A percentile compares a stretch with the other conserved stretches of the same genome.
These are phyloP conservation scores for Manacus vitellinus DNA, from an alignment of 2,113 vertebrate genomes.

Conservation along the genomic window DNA sequence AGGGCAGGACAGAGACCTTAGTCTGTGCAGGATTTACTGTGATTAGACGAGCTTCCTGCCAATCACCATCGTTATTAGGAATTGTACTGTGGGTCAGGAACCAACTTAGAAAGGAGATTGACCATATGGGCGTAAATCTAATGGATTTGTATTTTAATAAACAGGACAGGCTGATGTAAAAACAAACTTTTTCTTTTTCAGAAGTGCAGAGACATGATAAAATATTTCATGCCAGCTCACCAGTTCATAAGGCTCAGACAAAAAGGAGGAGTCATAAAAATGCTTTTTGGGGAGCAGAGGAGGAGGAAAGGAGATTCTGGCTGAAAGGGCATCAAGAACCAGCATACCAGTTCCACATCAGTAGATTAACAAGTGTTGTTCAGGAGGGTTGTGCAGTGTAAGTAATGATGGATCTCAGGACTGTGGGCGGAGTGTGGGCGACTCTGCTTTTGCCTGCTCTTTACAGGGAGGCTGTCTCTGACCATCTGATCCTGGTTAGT, in stretches of 20 bases:
- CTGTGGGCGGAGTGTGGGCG: fast-evolving
- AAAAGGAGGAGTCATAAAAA: neutral
- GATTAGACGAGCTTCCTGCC: slow-evolving; percentile 52
- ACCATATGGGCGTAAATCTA: slow-evolving; percentile 52
- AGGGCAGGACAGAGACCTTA: slow-evolving; percentile 12
- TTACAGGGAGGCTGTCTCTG: neutral
- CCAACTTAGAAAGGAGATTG: slow-evolving; percentile 63
- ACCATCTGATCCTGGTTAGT: neutral
- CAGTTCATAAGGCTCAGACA: neutral
- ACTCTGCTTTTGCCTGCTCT: neutral
- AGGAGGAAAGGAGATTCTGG: neutral
- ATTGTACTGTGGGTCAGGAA: slow-evolving; percentile 46
- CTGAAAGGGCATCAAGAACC: neutral
- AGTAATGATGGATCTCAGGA: neutral
- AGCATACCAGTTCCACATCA: neutral
- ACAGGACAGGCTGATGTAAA: slow-evolving; percentile 54
- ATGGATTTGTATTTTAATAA: slow-evolving; percentile 69
- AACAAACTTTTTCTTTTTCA: neutral
- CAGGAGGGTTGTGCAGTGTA: neutral
- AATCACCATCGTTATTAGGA: slow-evolving; percentile 47
- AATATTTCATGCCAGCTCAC: neutral
- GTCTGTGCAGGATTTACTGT: slow-evolving; percentile 57
- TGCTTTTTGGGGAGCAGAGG: neutral
- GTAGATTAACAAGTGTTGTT: neutral
- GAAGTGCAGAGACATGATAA: slow-evolving; percentile 26